Evolutionary conservation across 2,797 vertebrate genomes (phyloP), one percentile per base, ranked within the genome.

Genomic region (Galaxias olidus): DNA sequence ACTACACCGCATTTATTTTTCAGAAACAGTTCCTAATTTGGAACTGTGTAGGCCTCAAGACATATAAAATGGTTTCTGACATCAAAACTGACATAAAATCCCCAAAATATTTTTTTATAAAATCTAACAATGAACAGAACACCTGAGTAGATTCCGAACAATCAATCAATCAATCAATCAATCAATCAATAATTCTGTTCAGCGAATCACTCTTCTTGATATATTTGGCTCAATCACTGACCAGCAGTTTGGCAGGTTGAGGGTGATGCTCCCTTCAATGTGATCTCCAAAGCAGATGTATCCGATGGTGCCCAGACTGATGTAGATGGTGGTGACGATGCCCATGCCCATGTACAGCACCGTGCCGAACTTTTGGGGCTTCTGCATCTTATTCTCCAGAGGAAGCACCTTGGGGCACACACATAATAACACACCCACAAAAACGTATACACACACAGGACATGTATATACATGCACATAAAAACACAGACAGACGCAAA

Each of bases 171-270:
- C 30, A 6, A 30, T 30, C 2, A 6, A 30, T 30, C 30, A 30
- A 30, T 6, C 2, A 30, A 30, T 30, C 30, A 30, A 30, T 30
- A 30, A 30, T 30, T 30, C n/a, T 2, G 30, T 30, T 30, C 30
- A 6, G 30, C 30, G 2, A 6, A 30, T 30, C 30, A 2, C 30
- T 30, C 30, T 6, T 30, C 2, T 30, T 30, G 30, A 30, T 30
- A 6, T 2, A 30, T 6, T 30, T 30, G 30, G 30, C 30, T 30
- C 30, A 30, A 6, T 6, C 10, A 77, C 93, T 84, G 81, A 98
- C 97, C 96, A 99, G 85, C 96, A 98, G 87, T 96, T 94, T 11
- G 97, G 98, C 69, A 99, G 85, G 86, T 97, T 98, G 63, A 99
- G 93, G 0, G 98, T 99, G 77, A 99, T 93, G 88, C 97, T 98